Evolutionary conservation across 2,888 invertebrate species (phyloP), one percentile per base, ranked within the genome.

Genomic region (Agonopterix arenella): DNA sequence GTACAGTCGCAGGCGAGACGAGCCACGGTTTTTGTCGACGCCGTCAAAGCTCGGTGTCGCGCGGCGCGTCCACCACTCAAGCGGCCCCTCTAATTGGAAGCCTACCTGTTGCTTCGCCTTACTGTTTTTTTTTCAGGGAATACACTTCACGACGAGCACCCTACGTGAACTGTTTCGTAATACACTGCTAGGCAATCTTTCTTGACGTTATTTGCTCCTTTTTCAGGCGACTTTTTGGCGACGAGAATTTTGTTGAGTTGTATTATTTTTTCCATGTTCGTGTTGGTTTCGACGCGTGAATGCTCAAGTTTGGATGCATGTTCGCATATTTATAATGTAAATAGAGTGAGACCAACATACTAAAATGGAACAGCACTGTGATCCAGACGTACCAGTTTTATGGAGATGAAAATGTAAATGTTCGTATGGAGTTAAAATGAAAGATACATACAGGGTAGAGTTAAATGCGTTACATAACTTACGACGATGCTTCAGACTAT

Each of bases 21-120:
- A 73, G 72, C 68, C 68, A 64, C 68, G 67, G 79, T 85, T 86
- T 88, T 88, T 88, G 81, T 77, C 58, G 66, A 62, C 61, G 66
- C 76, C 77, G 76, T 81, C 84, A 82, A 84, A 81, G 80, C 74
- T 72, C 76, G 74, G 74, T 80, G 85, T 84, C 80, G 81, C 78
- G 76, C 73, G 73, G 70, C 77, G 74, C 78, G 72, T 69, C 78
- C 70, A 58, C 78, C 73, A 73, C 80, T 84, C 76, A 73, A 80
- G 76, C 76, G 78, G 73, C 75, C 72, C 63, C 81, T 79, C 84
- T 89, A 88, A 89, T 88, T 88, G 89, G 86, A 82, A 73, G 78
- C 79, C 82, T 84, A 89, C 88, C 88, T 88, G 88, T 89, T 89
- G 88, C 83, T 72, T 72, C 70, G 64, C 68, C 78, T 79, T 76